Conservation (phyloP, 2,797 vertebrate genomes). For the Leucoraja ocellata region DNA sequence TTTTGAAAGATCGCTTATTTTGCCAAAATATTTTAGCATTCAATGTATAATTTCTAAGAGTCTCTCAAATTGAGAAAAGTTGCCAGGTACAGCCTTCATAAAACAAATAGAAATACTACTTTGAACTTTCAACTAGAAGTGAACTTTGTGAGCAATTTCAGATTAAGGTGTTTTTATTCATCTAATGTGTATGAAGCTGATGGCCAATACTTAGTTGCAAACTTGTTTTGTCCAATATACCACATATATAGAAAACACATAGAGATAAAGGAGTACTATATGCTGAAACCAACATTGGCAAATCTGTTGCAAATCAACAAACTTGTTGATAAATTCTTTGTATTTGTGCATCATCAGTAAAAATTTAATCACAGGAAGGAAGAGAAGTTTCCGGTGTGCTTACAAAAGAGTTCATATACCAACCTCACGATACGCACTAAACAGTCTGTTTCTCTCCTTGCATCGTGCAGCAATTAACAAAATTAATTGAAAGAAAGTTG, state of each 20-base stretch:
- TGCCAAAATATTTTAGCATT: neutral
- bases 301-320: neutral
- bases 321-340: neutral
- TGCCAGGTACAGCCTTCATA: neutral
- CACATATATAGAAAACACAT: neutral
- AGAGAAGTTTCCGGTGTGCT: slow-evolving; percentile 25
- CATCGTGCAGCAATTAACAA: neutral
- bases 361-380: slow-evolving; percentile 35
- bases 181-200: neutral
- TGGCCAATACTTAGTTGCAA: neutral
- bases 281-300: no score
- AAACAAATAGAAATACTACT: neutral
- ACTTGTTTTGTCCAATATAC: neutral
- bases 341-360: slow-evolving; percentile 25
- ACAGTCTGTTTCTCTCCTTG: neutral
- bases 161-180: neutral
- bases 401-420: neutral
- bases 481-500: slow-evolving; percentile 16
- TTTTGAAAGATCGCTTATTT: neutral
- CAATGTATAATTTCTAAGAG: neutral
- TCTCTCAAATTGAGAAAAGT: neutral
- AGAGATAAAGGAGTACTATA: neutral
- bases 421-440: neutral
- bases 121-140: neutral
- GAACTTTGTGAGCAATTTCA: neutral